Evolutionary conservation across 2,888 invertebrate species (phyloP).

Genomic region (Aphidius colemani): DNA sequence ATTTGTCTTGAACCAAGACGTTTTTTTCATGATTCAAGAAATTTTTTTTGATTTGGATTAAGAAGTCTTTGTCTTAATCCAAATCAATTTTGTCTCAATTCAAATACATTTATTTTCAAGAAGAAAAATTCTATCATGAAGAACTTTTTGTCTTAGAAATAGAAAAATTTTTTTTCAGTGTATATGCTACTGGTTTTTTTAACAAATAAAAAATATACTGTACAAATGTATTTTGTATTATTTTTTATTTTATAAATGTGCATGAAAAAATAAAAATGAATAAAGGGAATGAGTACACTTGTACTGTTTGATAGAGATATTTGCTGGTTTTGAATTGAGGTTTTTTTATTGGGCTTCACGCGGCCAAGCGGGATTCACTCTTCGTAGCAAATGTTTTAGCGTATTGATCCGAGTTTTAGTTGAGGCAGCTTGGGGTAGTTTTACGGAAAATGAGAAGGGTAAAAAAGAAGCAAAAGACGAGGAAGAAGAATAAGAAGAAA

Average conservation of each 20-base stretch:
- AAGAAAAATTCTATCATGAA: too few relatives aligned
- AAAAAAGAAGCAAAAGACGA: slow-evolving; percentile 20
- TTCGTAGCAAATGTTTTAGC: slow-evolving; percentile 58
- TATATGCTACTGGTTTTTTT: background rate
- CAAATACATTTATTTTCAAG: too few relatives aligned
- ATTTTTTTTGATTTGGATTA: too few relatives aligned
- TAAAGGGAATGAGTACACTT: background rate
- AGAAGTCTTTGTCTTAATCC: too few relatives aligned
- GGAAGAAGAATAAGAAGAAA: slow-evolving; percentile 25
- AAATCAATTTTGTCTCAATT: too few relatives aligned
- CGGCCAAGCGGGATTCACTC: slow-evolving; percentile 44
- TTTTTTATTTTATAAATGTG: background rate
- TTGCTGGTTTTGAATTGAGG: background rate
- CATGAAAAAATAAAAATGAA: background rate
- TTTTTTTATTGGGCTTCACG: slow-evolving; percentile 39
- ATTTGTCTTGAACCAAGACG: too few relatives aligned
- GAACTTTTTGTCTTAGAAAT: too few relatives aligned
- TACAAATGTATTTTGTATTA: background rate
- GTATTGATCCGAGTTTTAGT: slow-evolving; percentile 53
- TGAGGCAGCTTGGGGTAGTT: slow-evolving; percentile 33
- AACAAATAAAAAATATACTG: background rate
- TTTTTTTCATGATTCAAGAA: too few relatives aligned
- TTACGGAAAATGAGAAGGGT: slow-evolving; percentile 32
- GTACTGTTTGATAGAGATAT: too few relatives aligned
- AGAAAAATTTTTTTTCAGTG: too few relatives aligned